Evolutionary conservation across 1,140 invertebrate genomes (phyloP).

Genomic region (Ctenoplectra terminalis): DNA sequence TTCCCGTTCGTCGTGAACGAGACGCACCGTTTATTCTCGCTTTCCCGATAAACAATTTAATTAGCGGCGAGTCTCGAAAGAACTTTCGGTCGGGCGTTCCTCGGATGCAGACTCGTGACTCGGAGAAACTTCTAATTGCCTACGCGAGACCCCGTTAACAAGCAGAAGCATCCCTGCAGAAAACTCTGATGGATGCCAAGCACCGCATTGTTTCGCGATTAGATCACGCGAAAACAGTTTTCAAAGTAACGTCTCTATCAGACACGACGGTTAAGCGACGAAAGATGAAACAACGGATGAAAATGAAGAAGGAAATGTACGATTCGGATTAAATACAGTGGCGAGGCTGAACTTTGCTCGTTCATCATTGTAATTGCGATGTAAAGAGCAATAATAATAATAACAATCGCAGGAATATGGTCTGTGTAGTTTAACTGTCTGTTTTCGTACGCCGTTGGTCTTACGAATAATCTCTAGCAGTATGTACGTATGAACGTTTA

Average conservation of each 20-base stretch:
- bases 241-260: background rate
- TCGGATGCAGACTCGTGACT: background rate
- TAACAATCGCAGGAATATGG: no score
- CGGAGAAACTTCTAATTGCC: constrained; percentile 37
- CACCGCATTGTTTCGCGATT: background rate
- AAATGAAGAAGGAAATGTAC: no score
- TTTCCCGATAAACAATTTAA: constrained; percentile 60
- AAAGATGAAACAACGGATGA: no score
- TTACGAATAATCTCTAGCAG: background rate
- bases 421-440: no score
- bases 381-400: no score
- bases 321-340: no score
- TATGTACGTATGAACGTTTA: background rate
- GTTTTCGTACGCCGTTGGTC: no score
- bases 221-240: background rate
- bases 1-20: constrained; percentile 18
- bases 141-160: constrained; percentile 33
- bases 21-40: constrained; percentile 15
- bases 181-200: constrained; percentile 10
- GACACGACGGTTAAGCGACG: background rate
- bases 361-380: no score
- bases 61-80: constrained; percentile 48
- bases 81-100: constrained; percentile 26
- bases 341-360: no score
- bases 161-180: background rate